Evolutionary conservation across 2,113 vertebrate species (phyloP).

Genomic region (Alosa alosa): DNA sequence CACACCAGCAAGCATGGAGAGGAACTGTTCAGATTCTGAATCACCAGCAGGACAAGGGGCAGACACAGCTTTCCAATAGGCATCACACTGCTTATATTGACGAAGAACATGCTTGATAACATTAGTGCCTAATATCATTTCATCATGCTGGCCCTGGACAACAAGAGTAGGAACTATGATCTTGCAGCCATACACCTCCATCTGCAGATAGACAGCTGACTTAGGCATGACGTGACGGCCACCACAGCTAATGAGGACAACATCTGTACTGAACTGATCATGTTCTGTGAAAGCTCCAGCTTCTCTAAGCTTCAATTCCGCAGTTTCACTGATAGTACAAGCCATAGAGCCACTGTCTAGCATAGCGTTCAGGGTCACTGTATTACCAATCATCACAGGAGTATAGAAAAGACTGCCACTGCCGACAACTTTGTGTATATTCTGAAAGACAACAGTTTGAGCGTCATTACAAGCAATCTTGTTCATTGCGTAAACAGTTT

Average conservation of each 20-base stretch:
- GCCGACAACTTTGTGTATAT: background rate
- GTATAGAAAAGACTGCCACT: constrained; percentile 33
- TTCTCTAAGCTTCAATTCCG: no score
- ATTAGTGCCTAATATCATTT: no score
- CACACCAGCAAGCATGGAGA: constrained; percentile 36
- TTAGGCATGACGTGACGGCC: no score
- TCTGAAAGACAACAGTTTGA: constrained; percentile 11
- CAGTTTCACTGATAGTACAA: constrained; percentile 24
- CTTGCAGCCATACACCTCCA: no score
- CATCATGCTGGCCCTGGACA: no score
- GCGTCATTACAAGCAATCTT: background rate
- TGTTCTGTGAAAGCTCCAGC: background rate
- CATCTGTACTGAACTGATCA: no score
- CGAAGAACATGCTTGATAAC: no score
- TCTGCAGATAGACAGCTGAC: no score
- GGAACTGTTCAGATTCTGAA: constrained; percentile 27
- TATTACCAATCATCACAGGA: constrained; percentile 9
- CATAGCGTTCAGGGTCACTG: constrained; percentile 22
- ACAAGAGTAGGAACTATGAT: no score
- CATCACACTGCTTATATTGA: no score
- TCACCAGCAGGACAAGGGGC: background rate
- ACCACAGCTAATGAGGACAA: no score
- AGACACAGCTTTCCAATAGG: constrained; percentile 3
- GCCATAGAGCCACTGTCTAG: constrained; percentile 32
- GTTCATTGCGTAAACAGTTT: background rate